Evolutionary conservation across 2,113 vertebrate species (phyloP).

Genomic region (Eurystomus gularis): DNA sequence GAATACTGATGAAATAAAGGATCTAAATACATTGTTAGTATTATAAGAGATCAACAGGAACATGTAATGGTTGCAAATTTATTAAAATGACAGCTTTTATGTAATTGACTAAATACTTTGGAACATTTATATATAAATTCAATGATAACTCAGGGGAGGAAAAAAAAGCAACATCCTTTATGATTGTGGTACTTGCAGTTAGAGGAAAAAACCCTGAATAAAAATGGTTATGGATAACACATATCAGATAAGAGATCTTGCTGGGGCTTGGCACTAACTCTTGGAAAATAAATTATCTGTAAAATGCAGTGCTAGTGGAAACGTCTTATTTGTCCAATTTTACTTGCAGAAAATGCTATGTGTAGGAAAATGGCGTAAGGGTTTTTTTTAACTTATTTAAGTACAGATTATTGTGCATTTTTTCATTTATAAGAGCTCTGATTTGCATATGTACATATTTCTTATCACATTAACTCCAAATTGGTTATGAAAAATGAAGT

Average conservation of each 20-base stretch:
- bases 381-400: not conserved
- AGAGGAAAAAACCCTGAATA: not conserved
- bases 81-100: not conserved
- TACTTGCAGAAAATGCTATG: not conserved
- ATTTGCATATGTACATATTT: constrained; percentile 5
- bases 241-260: not conserved
- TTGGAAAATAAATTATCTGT: not conserved
- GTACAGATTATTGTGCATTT: not conserved
- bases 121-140: not conserved
- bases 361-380: not conserved
- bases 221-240: not conserved
- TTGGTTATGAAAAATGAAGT: not conserved
- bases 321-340: constrained; percentile 27
- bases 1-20: not conserved
- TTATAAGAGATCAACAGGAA: not conserved
- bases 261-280: not conserved
- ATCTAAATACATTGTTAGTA: not conserved
- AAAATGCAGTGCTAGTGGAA: not conserved
- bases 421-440: not conserved
- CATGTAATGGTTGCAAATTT: not conserved
- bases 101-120: not conserved
- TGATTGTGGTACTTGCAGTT: not conserved
- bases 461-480: constrained; percentile 3
- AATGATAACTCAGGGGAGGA: fast-evolving
- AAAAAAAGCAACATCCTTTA: not conserved